phyloP scores from a whole-genome alignment of 2,888 invertebrate species.

The Hydraecia micacea region DNA sequence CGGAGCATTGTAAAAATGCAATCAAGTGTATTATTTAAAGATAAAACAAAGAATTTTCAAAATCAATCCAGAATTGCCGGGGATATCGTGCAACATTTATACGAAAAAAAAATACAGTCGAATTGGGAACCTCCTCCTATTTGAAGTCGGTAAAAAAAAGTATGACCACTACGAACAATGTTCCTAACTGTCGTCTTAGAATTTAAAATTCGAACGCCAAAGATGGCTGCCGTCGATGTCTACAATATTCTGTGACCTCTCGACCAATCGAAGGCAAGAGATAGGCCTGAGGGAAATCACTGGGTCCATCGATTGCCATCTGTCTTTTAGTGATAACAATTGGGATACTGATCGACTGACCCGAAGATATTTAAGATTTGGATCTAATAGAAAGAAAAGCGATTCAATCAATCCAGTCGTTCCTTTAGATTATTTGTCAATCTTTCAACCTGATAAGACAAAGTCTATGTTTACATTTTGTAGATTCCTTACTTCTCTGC shows the following conservation, averaged over 20 bases:
- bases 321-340: slow-evolving; percentile 72
- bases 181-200: not conserved
- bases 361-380: slow-evolving; percentile 51
- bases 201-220: slow-evolving; percentile 25
- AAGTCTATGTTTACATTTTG: slow-evolving; percentile 2
- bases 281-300: slow-evolving; percentile 70
- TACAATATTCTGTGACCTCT: slow-evolving; percentile 48
- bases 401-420: slow-evolving; percentile 45
- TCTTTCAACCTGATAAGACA: slow-evolving; percentile 6
- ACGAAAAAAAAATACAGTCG: no score
- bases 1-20: not conserved
- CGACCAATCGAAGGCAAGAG: slow-evolving; percentile 26
- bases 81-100: not conserved
- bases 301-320: slow-evolving; percentile 63
- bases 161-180: not conserved
- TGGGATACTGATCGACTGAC: slow-evolving; percentile 71
- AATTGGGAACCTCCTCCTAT: not conserved
- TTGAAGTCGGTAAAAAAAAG: not conserved
- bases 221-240: slow-evolving; percentile 25
- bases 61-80: not conserved
- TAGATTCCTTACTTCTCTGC: not conserved
- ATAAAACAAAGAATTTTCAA: not conserved
- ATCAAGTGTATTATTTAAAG: not conserved
- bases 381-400: slow-evolving; percentile 37
- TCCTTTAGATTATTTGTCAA: slow-evolving; percentile 29